Percentiles rank a stretch among this genome's conserved stretches.
Evolutionary conservation across 2,888 invertebrate species (phyloP).

Genomic region (Invenusta paracnida): DNA sequence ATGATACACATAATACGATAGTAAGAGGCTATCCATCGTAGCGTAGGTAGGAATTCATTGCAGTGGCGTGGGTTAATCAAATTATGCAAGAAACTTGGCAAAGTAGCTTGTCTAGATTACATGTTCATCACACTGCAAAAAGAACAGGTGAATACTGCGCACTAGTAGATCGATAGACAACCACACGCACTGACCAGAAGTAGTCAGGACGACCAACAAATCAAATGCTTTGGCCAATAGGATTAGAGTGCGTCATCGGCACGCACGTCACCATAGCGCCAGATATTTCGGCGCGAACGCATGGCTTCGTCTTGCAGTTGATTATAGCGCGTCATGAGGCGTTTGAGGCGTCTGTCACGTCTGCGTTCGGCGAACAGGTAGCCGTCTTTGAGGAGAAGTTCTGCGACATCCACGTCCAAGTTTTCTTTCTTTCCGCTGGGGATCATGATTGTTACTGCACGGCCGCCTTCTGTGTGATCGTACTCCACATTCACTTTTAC

Average conservation of each 20-base stretch:
- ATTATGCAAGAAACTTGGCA: too few relatives aligned
- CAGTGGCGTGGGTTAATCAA: too few relatives aligned
- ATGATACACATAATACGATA: too few relatives aligned
- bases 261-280: constrained; percentile 41
- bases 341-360: background rate
- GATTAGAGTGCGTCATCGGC: constrained; percentile 33
- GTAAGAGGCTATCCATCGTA: too few relatives aligned
- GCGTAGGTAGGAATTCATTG: too few relatives aligned
- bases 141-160: too few relatives aligned
- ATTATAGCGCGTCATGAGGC: background rate
- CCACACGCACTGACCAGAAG: too few relatives aligned
- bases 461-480: background rate
- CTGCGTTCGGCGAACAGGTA: constrained; percentile 23
- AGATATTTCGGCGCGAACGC: constrained; percentile 30
- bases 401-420: constrained; percentile 31
- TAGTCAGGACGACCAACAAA: too few relatives aligned
- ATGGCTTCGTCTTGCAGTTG: constrained; percentile 34
- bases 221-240: too few relatives aligned
- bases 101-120: too few relatives aligned
- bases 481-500: constrained; percentile 32
- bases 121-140: too few relatives aligned
- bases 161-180: too few relatives aligned
- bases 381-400: constrained; percentile 36
- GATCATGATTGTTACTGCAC: background rate
- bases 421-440: background rate